Evolutionary conservation across 2,113 vertebrate species (phyloP).

Genomic region (Ammodytes marinus): DNA sequence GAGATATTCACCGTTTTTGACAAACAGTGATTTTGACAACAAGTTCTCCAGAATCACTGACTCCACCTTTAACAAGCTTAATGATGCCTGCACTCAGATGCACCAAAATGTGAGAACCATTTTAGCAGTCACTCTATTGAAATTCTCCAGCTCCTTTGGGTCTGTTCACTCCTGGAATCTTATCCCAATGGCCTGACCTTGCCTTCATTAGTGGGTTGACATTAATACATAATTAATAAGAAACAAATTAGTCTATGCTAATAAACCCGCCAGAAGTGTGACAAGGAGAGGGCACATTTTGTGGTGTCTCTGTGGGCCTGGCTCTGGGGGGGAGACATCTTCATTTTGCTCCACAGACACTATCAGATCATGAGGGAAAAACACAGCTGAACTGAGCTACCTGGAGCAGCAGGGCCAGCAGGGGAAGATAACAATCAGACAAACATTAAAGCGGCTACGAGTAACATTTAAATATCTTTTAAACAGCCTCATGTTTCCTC

Average conservation of each 20-base stretch:
- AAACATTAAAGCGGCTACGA: slow-evolving; percentile 4
- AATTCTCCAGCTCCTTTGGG: slow-evolving; percentile 43
- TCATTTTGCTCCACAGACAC: not conserved
- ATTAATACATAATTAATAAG: slow-evolving; percentile 79
- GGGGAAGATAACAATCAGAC: slow-evolving; percentile 12
- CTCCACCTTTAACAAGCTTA: slow-evolving; percentile 53
- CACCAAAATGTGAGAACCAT: slow-evolving; percentile 38
- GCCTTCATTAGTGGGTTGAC: slow-evolving; percentile 70
- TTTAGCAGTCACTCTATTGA: slow-evolving; percentile 14
- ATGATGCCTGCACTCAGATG: slow-evolving; percentile 16
- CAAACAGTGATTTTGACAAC: too few species aligned
- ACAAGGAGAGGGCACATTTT: slow-evolving; percentile 24
- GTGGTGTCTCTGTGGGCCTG: not conserved
- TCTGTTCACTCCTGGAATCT: slow-evolving; percentile 24
- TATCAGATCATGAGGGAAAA: slow-evolving; percentile 5
- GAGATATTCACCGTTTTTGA: too few species aligned
- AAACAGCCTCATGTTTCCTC: too few species aligned
- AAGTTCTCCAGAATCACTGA: too few species aligned
- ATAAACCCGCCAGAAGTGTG: slow-evolving; percentile 43
- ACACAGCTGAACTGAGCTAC: slow-evolving; percentile 30
- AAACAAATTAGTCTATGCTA: slow-evolving; percentile 78
- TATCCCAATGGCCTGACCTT: slow-evolving; percentile 61
- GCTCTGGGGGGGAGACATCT: not conserved
- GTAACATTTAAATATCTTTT: too few species aligned
- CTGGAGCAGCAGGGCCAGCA: not conserved